phyloP scores from a whole-genome alignment of 2,888 invertebrate species.

The Conchocele bisecta region DNA sequence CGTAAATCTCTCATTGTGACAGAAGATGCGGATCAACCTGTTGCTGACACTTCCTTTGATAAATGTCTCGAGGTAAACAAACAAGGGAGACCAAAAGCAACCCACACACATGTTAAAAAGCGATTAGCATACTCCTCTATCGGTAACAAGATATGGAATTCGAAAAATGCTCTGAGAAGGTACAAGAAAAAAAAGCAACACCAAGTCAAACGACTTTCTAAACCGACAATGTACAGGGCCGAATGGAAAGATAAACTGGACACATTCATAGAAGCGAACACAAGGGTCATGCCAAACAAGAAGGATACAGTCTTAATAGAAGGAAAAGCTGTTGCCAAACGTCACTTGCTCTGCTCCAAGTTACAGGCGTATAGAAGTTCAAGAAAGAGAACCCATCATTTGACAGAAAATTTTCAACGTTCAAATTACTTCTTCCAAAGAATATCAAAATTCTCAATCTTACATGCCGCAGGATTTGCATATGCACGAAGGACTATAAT shows the following conservation, averaged over 20 bases:
- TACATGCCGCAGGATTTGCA: constrained; percentile 29
- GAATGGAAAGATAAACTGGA: constrained; percentile 16
- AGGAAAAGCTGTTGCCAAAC: constrained; percentile 19
- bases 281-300: constrained; percentile 17
- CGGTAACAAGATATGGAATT: too few species aligned
- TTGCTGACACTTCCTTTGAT: too few species aligned
- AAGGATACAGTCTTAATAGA: constrained; percentile 9
- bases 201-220: too few species aligned
- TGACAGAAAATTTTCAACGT: constrained; percentile 9
- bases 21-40: too few species aligned
- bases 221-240: too few species aligned
- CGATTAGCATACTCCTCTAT: too few species aligned
- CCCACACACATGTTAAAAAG: too few species aligned
- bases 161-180: too few species aligned
- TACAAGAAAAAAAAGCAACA: too few species aligned
- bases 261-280: neutral
- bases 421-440: neutral
- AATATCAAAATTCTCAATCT: constrained; percentile 15
- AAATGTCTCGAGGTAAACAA: too few species aligned
- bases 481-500: constrained; percentile 24
- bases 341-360: constrained; percentile 26
- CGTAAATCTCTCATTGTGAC: too few species aligned
- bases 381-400: constrained; percentile 14
- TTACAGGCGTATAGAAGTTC: constrained; percentile 14
- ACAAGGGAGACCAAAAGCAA: too few species aligned